A percentile compares a stretch with the other conserved stretches of the same genome.
These are phyloP conservation scores for Egretta garzetta DNA, from an alignment of 2,113 vertebrate genomes.

Conservation along the genomic window DNA sequence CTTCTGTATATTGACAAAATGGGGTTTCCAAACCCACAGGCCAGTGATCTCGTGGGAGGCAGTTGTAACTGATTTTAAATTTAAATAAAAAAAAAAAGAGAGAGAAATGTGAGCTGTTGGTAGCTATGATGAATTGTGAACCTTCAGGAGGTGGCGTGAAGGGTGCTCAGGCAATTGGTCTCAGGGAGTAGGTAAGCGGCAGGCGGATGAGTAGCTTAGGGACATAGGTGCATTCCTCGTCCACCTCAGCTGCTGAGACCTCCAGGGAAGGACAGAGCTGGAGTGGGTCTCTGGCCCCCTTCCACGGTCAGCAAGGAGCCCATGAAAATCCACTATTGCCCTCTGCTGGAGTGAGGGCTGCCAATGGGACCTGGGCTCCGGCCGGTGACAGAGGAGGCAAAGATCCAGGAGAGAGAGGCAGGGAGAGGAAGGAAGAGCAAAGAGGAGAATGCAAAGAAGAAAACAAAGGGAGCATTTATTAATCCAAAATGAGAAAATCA, in stretches of 20 bases:
- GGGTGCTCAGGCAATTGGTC: background rate
- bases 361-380: background rate
- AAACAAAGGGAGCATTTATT: background rate
- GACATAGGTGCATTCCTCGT: background rate
- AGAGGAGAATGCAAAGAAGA: background rate
- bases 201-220: background rate
- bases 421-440: background rate
- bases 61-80: background rate
- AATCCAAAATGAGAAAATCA: background rate
- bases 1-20: background rate
- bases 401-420: background rate
- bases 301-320: background rate
- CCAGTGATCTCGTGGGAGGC: background rate
- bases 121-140: background rate
- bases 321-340: conserved; percentile 48
- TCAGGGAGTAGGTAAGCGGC: accelerated
- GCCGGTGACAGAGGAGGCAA: background rate
- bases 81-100: background rate
- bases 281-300: background rate
- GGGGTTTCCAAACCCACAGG: background rate
- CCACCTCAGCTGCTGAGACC: background rate
- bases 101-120: background rate
- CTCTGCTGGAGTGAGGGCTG: conserved; percentile 39
- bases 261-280: background rate
- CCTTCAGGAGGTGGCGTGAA: background rate